phyloP scores from a whole-genome alignment of 2,888 invertebrate genomes.

The Pherbina coryleti region DNA sequence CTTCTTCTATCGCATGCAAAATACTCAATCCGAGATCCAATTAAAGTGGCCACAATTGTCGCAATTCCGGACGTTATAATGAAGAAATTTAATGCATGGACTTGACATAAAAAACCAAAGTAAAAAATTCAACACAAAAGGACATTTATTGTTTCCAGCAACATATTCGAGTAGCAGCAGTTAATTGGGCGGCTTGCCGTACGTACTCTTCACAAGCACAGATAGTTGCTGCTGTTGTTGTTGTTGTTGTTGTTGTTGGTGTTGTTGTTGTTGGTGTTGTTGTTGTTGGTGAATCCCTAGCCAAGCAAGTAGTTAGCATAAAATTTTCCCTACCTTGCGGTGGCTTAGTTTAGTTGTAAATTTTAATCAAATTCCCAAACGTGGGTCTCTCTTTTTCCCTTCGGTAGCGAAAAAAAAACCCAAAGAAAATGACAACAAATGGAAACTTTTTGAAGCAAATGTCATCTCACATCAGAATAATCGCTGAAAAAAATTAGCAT shows the following conservation, averaged over 20 bases:
- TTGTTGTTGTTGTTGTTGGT: neutral
- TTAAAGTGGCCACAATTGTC: neutral
- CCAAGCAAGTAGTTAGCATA: neutral
- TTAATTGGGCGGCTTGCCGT: constrained; percentile 19
- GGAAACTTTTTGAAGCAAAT: constrained; percentile 27
- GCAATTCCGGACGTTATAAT: neutral
- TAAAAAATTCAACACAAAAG: neutral
- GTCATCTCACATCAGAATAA: constrained; percentile 40
- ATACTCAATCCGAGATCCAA: neutral
- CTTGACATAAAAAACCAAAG: neutral
- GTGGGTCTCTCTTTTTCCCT: constrained; percentile 13
- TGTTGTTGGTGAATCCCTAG: neutral
- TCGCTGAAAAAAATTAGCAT: constrained; percentile 39
- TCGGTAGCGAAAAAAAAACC: neutral
- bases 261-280: neutral
- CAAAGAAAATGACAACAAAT: neutral
- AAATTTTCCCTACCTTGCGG: neutral
- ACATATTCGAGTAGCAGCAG: neutral
- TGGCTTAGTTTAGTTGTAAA: constrained; percentile 38
- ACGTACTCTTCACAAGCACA: neutral
- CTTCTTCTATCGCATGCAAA: too few species aligned
- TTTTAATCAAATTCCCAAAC: constrained; percentile 35
- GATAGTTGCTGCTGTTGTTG: neutral
- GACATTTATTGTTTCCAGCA: neutral
- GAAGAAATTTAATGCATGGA: constrained; percentile 5